These are phyloP conservation scores for Neoaliturus tenellus DNA, from an alignment of 2,888 invertebrate species.

Conservation along the genomic window DNA sequence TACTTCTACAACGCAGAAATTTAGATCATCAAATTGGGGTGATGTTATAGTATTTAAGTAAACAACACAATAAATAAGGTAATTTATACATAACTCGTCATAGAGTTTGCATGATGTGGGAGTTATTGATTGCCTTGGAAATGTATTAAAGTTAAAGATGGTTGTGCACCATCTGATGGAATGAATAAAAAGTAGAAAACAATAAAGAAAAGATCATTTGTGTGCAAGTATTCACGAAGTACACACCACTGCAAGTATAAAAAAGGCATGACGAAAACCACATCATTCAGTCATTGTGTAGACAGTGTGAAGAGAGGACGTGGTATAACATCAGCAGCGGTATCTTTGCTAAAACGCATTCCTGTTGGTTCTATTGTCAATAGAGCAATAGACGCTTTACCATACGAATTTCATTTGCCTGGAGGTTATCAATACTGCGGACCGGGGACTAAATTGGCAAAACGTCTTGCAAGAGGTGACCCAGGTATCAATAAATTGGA, in stretches of 20 bases:
- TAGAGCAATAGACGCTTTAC: slow-evolving; percentile 38
- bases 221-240: background rate
- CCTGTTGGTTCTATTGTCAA: slow-evolving; percentile 44
- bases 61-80: too few species aligned
- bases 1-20: too few species aligned
- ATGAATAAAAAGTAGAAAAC: too few species aligned
- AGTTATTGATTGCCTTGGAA: too few species aligned
- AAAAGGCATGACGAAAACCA: background rate
- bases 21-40: too few species aligned
- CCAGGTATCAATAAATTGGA: slow-evolving; percentile 60
- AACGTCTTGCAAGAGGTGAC: slow-evolving; percentile 51
- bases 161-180: too few species aligned
- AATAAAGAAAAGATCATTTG: background rate
- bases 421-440: slow-evolving; percentile 60
- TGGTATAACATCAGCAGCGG: background rate
- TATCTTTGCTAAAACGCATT: background rate
- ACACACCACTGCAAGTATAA: background rate
- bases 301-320: background rate
- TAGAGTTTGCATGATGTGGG: too few species aligned
- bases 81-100: too few species aligned
- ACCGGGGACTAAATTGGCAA: slow-evolving; percentile 58
- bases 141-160: too few species aligned
- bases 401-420: slow-evolving; percentile 60
- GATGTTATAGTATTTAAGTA: too few species aligned
- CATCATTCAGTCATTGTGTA: background rate